These are phyloP conservation scores for Leptestheria dahalacensis DNA, from an alignment of 1,140 invertebrate species.

Conservation along the genomic window DNA sequence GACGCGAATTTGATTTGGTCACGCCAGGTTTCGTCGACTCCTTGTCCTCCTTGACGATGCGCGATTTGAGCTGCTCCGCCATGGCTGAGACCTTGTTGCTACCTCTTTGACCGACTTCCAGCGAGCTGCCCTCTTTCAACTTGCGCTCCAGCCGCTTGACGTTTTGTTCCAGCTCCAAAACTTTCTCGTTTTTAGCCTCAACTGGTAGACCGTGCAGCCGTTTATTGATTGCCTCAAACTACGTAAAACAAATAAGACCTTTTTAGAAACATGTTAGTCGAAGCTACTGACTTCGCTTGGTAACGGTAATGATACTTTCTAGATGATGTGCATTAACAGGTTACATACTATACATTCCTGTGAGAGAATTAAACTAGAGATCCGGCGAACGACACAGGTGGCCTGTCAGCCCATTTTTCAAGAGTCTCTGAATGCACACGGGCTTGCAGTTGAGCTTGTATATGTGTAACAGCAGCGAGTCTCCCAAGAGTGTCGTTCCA, in stretches of 20 bases:
- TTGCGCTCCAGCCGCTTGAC: conserved; percentile 63
- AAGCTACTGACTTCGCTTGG: too few relatives aligned
- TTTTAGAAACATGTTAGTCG: background rate
- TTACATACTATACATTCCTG: too few relatives aligned
- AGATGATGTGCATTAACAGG: too few relatives aligned
- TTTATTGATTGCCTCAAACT: conserved; percentile 16
- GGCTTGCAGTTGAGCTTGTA: too few relatives aligned
- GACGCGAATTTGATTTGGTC: conserved; percentile 36
- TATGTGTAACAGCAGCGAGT: too few relatives aligned
- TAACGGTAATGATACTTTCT: too few relatives aligned
- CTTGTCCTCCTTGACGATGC: conserved; percentile 30
- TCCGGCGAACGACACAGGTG: too few relatives aligned
- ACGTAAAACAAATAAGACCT: conserved; percentile 3
- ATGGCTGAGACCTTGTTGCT: conserved; percentile 75
- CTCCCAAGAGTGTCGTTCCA: background rate
- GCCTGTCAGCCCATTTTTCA: too few relatives aligned
- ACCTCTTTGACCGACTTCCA: conserved; percentile 46
- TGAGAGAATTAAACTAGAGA: too few relatives aligned
- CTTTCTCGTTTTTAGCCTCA: conserved; percentile 31
- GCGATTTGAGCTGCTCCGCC: conserved; percentile 56
- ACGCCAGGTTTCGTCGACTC: conserved; percentile 2
- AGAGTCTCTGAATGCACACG: conserved; percentile 1
- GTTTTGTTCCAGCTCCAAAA: conserved; percentile 59
- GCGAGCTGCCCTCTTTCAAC: conserved; percentile 55
- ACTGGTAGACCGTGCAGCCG: conserved; percentile 10